Percentiles rank a stretch among this genome's conserved stretches.
These are phyloP conservation scores for Synanthedon myopaeformis DNA, from an alignment of 2,888 invertebrate species.

Conservation along the genomic window DNA sequence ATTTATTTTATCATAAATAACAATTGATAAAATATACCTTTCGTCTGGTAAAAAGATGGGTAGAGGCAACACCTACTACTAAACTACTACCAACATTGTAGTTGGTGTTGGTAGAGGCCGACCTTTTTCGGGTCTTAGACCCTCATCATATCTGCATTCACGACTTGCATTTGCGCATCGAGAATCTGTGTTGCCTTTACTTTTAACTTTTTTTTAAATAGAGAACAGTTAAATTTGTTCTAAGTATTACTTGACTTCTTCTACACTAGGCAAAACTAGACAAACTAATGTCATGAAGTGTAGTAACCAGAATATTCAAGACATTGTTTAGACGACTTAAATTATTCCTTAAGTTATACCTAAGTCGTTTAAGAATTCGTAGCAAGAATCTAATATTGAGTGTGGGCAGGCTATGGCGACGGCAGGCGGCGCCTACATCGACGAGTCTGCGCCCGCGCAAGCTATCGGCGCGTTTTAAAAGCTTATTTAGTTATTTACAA, in stretches of 20 bases:
- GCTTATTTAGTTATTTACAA: constrained; percentile 1
- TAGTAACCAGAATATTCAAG: too few species aligned
- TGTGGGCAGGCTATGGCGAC: constrained; percentile 28
- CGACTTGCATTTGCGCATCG: neutral
- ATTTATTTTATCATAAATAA: too few species aligned
- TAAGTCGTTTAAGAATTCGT: constrained; percentile 33
- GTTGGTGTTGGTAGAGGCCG: too few species aligned
- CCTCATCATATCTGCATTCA: neutral
- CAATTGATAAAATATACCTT: too few species aligned
- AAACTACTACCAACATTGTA: too few species aligned
- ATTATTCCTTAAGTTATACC: constrained; percentile 1
- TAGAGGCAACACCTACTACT: too few species aligned
- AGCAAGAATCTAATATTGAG: constrained; percentile 18
- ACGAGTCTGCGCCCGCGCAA: constrained; percentile 14
- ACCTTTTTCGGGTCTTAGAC: too few species aligned
- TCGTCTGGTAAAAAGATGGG: too few species aligned
- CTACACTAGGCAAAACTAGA: neutral
- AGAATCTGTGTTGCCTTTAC: neutral
- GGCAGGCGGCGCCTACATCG: constrained; percentile 31
- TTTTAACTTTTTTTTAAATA: neutral
- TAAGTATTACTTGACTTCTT: neutral
- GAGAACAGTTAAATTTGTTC: neutral
- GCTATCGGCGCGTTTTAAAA: constrained; percentile 10
- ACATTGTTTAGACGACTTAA: too few species aligned
- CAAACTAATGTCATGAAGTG: neutral